Percentiles rank a stretch among this genome's conserved stretches.
phyloP scores from a whole-genome alignment of 2,888 invertebrate genomes.

The Ennomos erosarius region DNA sequence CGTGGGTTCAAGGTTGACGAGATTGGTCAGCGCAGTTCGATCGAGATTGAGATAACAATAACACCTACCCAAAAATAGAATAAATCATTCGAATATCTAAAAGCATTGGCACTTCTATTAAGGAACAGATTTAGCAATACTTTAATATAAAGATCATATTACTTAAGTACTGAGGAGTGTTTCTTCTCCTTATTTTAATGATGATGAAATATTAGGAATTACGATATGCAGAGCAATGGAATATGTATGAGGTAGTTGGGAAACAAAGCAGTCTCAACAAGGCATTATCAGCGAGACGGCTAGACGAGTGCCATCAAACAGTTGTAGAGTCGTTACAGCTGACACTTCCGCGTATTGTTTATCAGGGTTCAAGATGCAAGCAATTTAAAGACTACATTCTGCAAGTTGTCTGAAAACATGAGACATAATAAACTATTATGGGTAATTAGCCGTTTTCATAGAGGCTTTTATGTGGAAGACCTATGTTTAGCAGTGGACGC shows the following conservation, averaged over 20 bases:
- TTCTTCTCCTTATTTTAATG: background rate
- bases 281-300: conserved; percentile 54
- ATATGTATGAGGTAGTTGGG: conserved; percentile 40
- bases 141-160: background rate
- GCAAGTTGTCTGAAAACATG: background rate
- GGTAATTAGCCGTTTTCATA: too few species aligned
- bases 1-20: conserved; percentile 75
- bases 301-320: conserved; percentile 66
- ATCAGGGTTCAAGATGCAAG: conserved; percentile 49
- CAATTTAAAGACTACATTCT: conserved; percentile 36
- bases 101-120: conserved; percentile 9
- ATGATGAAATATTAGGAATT: conserved; percentile 17
- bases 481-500: too few species aligned
- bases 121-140: conserved; percentile 10
- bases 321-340: conserved; percentile 56
- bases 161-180: too few species aligned
- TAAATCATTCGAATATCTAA: conserved; percentile 7
- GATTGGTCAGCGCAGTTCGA: conserved; percentile 56
- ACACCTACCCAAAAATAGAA: conserved; percentile 45
- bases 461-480: too few species aligned
- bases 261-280: conserved; percentile 48
- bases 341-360: conserved; percentile 66
- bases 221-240: conserved; percentile 28
- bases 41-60: conserved; percentile 36
- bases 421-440: too few species aligned